These are phyloP conservation scores for Scrobipalpa atriplicella DNA, from an alignment of 2,888 invertebrate genomes.

Conservation along the genomic window DNA sequence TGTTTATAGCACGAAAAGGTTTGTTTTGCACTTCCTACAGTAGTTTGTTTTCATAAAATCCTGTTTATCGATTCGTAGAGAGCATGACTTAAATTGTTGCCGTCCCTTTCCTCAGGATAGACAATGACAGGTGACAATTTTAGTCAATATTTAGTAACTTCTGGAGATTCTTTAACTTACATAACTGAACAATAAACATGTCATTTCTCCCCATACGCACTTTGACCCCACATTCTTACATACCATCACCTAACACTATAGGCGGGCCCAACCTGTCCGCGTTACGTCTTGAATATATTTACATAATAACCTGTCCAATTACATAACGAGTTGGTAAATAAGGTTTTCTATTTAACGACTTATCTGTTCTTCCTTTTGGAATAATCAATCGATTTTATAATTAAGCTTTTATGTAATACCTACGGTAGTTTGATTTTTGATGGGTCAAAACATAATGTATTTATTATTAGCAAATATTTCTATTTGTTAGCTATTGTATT, in stretches of 20 bases:
- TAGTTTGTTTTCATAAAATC: too few species aligned
- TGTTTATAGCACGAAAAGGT: too few species aligned
- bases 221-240: neutral
- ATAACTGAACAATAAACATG: neutral
- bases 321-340: slow-evolving; percentile 32
- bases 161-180: neutral
- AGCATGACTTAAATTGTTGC: too few species aligned
- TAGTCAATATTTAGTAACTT: too few species aligned
- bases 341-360: slow-evolving; percentile 15
- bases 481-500: too few species aligned
- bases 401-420: neutral
- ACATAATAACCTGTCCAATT: slow-evolving; percentile 41
- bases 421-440: too few species aligned
- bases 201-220: neutral
- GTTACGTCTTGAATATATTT: slow-evolving; percentile 41
- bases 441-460: too few species aligned
- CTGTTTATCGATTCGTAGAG: too few species aligned
- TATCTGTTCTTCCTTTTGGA: neutral
- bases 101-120: too few species aligned
- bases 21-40: too few species aligned
- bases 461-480: too few species aligned
- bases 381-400: slow-evolving; percentile 13
- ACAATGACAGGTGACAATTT: too few species aligned
- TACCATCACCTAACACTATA: neutral
- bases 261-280: slow-evolving; percentile 29